A percentile compares a stretch with the other conserved stretches of the same genome.
Evolutionary conservation across 2,888 invertebrate species (phyloP).

Genomic region (Tipula confusa): DNA sequence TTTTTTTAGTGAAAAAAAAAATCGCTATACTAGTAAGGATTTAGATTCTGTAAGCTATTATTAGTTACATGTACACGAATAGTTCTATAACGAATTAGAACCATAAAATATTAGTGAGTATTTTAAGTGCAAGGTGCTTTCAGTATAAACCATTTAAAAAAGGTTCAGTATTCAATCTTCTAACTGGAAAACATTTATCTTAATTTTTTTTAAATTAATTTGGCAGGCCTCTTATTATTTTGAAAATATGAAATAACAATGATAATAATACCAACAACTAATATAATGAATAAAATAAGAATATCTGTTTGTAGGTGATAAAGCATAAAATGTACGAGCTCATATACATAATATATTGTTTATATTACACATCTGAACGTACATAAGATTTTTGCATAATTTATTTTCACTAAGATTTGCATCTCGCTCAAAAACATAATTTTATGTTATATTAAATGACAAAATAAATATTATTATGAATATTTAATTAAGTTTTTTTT

Average conservation of each 20-base stretch:
- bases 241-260: not conserved
- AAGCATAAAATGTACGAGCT: not conserved
- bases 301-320: not conserved
- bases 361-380: not conserved
- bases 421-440: not conserved
- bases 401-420: not conserved
- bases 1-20: too few relatives aligned
- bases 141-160: too few relatives aligned
- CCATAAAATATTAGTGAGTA: too few relatives aligned
- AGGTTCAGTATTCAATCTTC: too few relatives aligned
- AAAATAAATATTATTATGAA: conserved; percentile 25
- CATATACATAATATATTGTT: not conserved
- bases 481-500: conserved; percentile 9
- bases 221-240: too few relatives aligned
- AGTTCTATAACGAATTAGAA: too few relatives aligned
- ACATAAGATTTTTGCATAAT: not conserved
- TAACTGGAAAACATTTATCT: too few relatives aligned
- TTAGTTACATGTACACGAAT: too few relatives aligned
- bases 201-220: too few relatives aligned
- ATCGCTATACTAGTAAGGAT: too few relatives aligned
- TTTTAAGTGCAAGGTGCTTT: too few relatives aligned
- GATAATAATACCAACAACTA: not conserved
- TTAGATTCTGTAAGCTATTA: too few relatives aligned
- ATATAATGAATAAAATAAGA: not conserved
- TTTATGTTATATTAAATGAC: not conserved